Base-by-base conservation (phyloP, 2,113 vertebrate genomes). In the Indicator maculatus region DNA sequence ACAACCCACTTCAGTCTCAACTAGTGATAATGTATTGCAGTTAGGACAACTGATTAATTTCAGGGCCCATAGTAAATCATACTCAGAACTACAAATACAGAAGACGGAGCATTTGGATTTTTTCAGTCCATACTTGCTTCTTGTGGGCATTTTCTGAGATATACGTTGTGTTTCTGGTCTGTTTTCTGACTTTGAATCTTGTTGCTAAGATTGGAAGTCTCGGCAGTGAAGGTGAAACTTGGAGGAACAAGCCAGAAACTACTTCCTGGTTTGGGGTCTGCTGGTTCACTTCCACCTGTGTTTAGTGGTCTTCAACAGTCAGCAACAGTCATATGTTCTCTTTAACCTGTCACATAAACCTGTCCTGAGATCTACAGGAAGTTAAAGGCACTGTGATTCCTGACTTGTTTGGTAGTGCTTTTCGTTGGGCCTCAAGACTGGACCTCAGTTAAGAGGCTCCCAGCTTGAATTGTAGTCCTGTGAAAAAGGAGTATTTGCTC, bases 251-350 rank as follows among this genome's bases (percentile, higher is more conserved):
- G 61, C 36, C 5, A 12, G 61, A 64, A 72, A 39, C 8, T 13
- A 3, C 1, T 47, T 75, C 30, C 30, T 58, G 18, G 2, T 44
- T 74, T 85, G 18, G 27, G 6, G 21, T 88, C n/a, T 77, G 19
- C 61, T 76, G 38, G 12, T 69, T 85, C 18, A 47, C 17, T 26
- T 63, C 39, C 18, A 24, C 28, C 33, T 6, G 0, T 38, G 8
- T 73, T 73, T 70, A 67, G 59, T 59, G 55, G 39, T 33, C 45
- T 81, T 84, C 19, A 87, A 3, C 6, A 2, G 26, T 28, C 38
- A 65, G 16, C 0, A 1, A 63, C 53, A 63, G 47, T 65, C 21
- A 5, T 30, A 27, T 0, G 0, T 71, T 47, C n/a, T 74, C 2
- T 84, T 86, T 72, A 20, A 60, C 33, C 38, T 53, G 1, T 47